Evolutionary conservation across 2,888 invertebrate species (phyloP).

Genomic region (Minunthozetes semirufus): DNA sequence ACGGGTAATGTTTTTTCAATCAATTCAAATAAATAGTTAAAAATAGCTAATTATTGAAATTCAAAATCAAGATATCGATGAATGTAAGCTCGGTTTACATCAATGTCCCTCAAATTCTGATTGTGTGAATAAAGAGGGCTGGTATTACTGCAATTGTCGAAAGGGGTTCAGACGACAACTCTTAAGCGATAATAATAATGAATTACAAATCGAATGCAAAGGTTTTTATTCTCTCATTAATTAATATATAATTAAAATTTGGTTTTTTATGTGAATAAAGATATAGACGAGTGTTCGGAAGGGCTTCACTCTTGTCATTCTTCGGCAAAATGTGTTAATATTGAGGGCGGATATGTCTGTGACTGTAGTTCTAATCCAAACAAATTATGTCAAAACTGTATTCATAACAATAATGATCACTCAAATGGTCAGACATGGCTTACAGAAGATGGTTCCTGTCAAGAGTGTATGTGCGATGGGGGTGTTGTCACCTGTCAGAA

Average conservation of each 20-base stretch:
- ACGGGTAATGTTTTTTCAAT: slow-evolving; percentile 49
- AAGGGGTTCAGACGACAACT: slow-evolving; percentile 59
- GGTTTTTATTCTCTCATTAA: slow-evolving; percentile 5
- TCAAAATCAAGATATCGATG: slow-evolving; percentile 62
- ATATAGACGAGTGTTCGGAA: slow-evolving; percentile 74
- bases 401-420: slow-evolving; percentile 58
- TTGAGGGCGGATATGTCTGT: slow-evolving; percentile 70
- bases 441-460: slow-evolving; percentile 45
- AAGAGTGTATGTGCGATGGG: slow-evolving; percentile 46
- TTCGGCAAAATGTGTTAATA: slow-evolving; percentile 69
- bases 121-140: slow-evolving; percentile 74
- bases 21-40: not conserved
- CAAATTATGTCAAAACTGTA: slow-evolving; percentile 57
- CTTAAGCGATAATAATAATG: not conserved
- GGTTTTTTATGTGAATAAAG: slow-evolving; percentile 51
- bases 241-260: not conserved
- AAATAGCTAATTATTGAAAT: not conserved
- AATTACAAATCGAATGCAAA: slow-evolving; percentile 4
- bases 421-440: slow-evolving; percentile 45
- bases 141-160: slow-evolving; percentile 74
- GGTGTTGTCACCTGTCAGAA: slow-evolving; percentile 59
- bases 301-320: slow-evolving; percentile 70
- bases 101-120: slow-evolving; percentile 67
- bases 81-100: slow-evolving; percentile 64
- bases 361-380: slow-evolving; percentile 55